A percentile compares a stretch with the other conserved stretches of the same genome.
These are phyloP conservation scores for Cylas formicarius DNA, from an alignment of 1,140 invertebrate genomes.

Conservation along the genomic window DNA sequence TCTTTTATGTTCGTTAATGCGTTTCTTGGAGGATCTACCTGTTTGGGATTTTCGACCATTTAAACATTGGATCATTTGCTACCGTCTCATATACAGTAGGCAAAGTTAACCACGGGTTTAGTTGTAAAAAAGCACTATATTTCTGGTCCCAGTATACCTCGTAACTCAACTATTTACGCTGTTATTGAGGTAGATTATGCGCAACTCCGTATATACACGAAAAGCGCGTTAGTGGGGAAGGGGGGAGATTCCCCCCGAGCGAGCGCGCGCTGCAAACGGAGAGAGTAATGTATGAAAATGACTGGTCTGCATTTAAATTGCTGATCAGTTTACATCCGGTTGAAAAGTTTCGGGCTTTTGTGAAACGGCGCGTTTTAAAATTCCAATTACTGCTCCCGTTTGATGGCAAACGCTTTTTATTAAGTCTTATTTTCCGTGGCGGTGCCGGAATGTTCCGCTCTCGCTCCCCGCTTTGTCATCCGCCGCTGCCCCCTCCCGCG, in stretches of 20 bases:
- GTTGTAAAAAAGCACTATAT: too few relatives aligned
- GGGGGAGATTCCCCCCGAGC: background rate
- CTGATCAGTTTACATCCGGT: constrained; percentile 40
- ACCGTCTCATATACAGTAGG: too few relatives aligned
- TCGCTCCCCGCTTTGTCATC: too few relatives aligned
- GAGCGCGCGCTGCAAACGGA: background rate
- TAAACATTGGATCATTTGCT: background rate
- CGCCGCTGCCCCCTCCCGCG: too few relatives aligned
- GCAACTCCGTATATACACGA: background rate
- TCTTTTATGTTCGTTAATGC: too few relatives aligned
- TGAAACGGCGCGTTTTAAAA: constrained; percentile 25
- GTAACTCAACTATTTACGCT: background rate
- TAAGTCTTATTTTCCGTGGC: too few relatives aligned
- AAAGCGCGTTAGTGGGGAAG: background rate
- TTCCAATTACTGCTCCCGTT: constrained; percentile 13
- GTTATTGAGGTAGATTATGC: background rate
- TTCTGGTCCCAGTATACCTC: too few relatives aligned
- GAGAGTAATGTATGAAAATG: constrained; percentile 24
- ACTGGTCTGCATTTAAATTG: constrained; percentile 37
- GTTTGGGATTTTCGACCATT: too few relatives aligned
- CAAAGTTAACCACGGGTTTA: too few relatives aligned
- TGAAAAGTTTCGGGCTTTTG: constrained; percentile 34
- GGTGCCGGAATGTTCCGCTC: too few relatives aligned
- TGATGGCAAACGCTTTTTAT: constrained; percentile 22
- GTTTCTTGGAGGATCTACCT: too few relatives aligned